Base-by-base conservation (phyloP, 2,797 vertebrate species). In the Falco cherrug region DNA sequence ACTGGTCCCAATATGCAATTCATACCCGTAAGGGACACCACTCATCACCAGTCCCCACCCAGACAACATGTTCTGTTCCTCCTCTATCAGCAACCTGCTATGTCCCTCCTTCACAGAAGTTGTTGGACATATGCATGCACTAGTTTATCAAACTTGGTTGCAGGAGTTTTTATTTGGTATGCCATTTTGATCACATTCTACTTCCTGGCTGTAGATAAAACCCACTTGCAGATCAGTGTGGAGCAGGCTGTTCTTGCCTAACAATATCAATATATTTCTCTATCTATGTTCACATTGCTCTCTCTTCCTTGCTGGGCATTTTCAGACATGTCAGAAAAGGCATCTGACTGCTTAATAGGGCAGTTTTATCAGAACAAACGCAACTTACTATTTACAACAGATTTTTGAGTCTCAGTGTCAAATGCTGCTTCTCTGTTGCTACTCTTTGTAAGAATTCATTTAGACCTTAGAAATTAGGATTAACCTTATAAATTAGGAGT, bases 311-410 rank as follows among this genome's bases (percentile, higher is more conserved):
- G 56, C 57, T 77, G 84, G 64, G 77, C 53, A 63, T 85, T 85
- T 94, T 85, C 53, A 68, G 21, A 53, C 21, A 37, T 76, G 87
- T 88, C 69, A 93, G n/a, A 80, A 87, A 89, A 86, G 47, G 37
- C 37, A 64, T 57, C 37, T 86, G 35, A 85, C 53, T 77, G 41
- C 57, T 69, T 80, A 77, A 87, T 11, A 13, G 74, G 63, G 43
- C 11, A 19, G 35, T 93, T 93, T 86, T 90, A 93, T 61, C 48
- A 41, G 31, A 94, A 68, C 41, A 90, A 95, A 96, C 68, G 43
- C 63, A 70, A 93, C 88, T 76, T 78, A 71, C 43, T 91, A 64
- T 86, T 93, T 90, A 78, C 61, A 75, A 84, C 50, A 76, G 5
- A 59, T 69, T 89, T 77, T 79, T 93, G 20, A 89, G 73, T 87